phyloP scores from a whole-genome alignment of 2,888 invertebrate genomes.

The Xestobium rufovillosum region DNA sequence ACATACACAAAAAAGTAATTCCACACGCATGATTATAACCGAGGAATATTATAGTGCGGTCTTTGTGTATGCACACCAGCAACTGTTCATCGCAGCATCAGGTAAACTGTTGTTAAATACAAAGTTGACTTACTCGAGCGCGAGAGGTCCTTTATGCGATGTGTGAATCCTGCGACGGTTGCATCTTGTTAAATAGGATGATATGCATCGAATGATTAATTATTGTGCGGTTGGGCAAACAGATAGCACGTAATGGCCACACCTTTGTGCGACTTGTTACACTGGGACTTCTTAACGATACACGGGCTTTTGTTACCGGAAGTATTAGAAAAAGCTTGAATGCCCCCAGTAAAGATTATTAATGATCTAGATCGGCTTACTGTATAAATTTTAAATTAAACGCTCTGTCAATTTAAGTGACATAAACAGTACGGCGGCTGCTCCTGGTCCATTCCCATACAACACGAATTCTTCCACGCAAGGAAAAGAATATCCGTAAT shows the following conservation, averaged over 20 bases:
- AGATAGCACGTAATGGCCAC: conserved; percentile 40
- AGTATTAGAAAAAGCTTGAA: conserved; percentile 36
- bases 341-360: conserved; percentile 39
- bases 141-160: conserved; percentile 22
- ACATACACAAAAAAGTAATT: neutral
- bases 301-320: conserved; percentile 36
- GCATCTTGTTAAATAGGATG: conserved; percentile 44
- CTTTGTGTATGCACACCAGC: too few species aligned
- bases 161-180: conserved; percentile 34
- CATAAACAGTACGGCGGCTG: too few species aligned
- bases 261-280: conserved; percentile 30
- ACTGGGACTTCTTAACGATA: conserved; percentile 33
- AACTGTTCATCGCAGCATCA: too few species aligned
- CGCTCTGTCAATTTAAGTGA: conserved; percentile 18
- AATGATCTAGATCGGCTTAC: conserved; percentile 40
- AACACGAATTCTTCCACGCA: too few species aligned
- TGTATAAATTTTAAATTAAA: conserved; percentile 34
- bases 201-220: conserved; percentile 44
- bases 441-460: too few species aligned
- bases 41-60: too few species aligned
- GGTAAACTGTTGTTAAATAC: neutral
- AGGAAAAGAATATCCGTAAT: too few species aligned
- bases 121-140: neutral
- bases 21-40: neutral
- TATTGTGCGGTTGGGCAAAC: conserved; percentile 40